Evolutionary conservation across 2,113 vertebrate species (phyloP), one percentile per base, ranked within the genome.

Genomic region (Callaeas wilsoni): DNA sequence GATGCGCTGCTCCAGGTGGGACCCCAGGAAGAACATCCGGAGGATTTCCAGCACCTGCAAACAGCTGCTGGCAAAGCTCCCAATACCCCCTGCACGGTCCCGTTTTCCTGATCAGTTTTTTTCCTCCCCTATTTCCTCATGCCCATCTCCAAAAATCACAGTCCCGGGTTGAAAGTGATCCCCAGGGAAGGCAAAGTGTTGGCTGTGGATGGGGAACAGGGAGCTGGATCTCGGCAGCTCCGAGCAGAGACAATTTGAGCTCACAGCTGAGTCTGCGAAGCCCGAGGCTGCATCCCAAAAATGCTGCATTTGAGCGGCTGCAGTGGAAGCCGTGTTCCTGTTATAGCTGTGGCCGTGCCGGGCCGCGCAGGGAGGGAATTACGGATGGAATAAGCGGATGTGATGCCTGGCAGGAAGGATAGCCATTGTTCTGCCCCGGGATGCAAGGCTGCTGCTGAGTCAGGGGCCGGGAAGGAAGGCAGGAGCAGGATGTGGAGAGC

Each of bases 141-240:
- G n/a, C 23, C 47, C 95, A 99, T 98, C 97, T 99, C 70, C 97
- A 97, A 80, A 98, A 98, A 87, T 98, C 98, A 49, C 98, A 98
- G 91, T 97, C 98, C 49, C 47, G 98, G 77, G 98, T 98, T 95
- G 98, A 97, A 98, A 99, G 96, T 95, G 98, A 49, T 62, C 18
- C 18, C 12, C n/a, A 4, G 35, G 33, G 32, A 37, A 39, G 49
- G 44, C 1, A 0, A 42, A 39, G 20, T 10, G 41, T 18, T 77
- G 33, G 23, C 53, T 77, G 44, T n/a, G 74, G 18, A 5, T 13
- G 29, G 30, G 76, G 46, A 37, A 5, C 41, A 37, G 20, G n/a
- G n/a, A 5, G 33, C 29, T 47, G 60, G n/a, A 8, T 47, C 39
- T 44, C 2, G 0, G n/a, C 68, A 78, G 42, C 55, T 56, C 50